phyloP scores from a whole-genome alignment of 2,888 invertebrate species.

The Xanthia icteritia region DNA sequence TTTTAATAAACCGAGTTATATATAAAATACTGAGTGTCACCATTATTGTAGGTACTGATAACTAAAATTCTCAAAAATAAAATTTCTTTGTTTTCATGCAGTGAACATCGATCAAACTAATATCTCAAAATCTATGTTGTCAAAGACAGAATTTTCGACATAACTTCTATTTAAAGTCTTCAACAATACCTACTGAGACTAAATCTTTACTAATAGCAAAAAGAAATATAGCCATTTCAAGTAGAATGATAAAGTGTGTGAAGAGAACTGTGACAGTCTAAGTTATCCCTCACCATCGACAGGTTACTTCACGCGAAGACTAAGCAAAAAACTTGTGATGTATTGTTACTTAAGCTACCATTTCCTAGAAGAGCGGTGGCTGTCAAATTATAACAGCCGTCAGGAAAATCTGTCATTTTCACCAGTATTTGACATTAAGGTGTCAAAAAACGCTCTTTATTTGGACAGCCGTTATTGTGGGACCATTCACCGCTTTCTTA shows the following conservation, averaged over 20 bases:
- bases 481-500: neutral
- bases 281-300: slow-evolving; percentile 38
- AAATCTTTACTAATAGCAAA: neutral
- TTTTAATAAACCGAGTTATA: neutral
- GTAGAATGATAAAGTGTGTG: slow-evolving; percentile 11
- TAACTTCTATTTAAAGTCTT: neutral
- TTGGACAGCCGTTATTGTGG: neutral
- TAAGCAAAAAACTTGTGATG: slow-evolving; percentile 11
- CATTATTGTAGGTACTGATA: neutral
- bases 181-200: neutral
- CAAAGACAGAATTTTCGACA: neutral
- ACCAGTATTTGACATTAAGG: neutral
- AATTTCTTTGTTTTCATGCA: neutral
- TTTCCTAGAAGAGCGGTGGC: neutral
- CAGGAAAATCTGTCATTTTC: neutral
- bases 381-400: neutral
- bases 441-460: neutral
- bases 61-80: neutral
- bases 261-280: slow-evolving; percentile 25
- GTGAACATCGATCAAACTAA: slow-evolving; percentile 14
- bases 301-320: slow-evolving; percentile 25
- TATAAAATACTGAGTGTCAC: neutral
- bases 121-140: neutral
- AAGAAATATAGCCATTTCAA: slow-evolving; percentile 18
- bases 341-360: slow-evolving; percentile 9